Evolutionary conservation across 2,888 invertebrate species (phyloP).

Genomic region (Leptinotarsa juncta): DNA sequence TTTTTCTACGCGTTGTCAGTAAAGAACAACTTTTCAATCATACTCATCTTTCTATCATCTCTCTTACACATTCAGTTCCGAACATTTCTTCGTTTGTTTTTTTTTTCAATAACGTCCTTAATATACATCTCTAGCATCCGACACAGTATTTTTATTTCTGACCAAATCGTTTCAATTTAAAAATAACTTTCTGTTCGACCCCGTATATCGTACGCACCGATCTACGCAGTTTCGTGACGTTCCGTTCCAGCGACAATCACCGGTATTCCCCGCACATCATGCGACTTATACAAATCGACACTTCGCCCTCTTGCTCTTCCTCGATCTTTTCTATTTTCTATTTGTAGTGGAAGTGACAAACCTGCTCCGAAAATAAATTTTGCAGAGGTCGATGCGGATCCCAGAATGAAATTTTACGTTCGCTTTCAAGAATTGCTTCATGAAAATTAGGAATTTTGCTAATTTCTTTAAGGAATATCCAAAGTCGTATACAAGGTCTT

Average conservation of each 20-base stretch:
- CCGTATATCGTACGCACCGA: background rate
- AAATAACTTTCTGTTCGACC: background rate
- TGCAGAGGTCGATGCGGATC: background rate
- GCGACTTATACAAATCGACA: conserved; percentile 5
- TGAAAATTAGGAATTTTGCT: background rate
- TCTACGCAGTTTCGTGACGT: conserved; percentile 4
- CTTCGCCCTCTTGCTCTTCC: background rate
- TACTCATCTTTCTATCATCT: too few relatives aligned
- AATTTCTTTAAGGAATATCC: too few relatives aligned
- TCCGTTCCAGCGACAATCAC: conserved; percentile 4
- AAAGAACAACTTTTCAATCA: too few relatives aligned
- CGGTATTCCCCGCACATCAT: conserved; percentile 11
- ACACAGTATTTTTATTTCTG: background rate
- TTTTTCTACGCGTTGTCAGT: too few relatives aligned
- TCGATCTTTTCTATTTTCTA: conserved; percentile 26
- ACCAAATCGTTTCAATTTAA: too few relatives aligned
- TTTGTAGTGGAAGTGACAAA: conserved; percentile 22
- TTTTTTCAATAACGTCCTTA: too few relatives aligned
- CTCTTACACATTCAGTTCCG: too few relatives aligned
- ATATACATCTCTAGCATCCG: too few relatives aligned
- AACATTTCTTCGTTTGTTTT: too few relatives aligned
- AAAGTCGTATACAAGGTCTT: too few relatives aligned
- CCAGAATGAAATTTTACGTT: background rate
- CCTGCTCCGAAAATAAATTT: conserved; percentile 24
- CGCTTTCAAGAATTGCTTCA: background rate